Base-by-base conservation (phyloP, 37 sponge, comb jelly and placozoan genomes). In the Tethya wilhelma region DNA sequence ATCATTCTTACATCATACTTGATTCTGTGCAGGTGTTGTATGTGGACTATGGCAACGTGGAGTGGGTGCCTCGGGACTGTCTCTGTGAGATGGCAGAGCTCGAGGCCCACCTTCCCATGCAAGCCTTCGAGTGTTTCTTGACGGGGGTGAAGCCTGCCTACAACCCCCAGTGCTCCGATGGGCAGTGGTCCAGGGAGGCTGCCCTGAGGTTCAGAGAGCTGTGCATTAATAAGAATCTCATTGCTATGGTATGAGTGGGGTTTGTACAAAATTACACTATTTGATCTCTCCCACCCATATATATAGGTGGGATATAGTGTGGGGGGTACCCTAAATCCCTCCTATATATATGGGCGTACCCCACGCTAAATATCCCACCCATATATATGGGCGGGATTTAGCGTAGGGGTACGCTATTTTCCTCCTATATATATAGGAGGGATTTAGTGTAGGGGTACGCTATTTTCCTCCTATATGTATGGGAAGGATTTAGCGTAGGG, bases 31-130 rank as follows among this genome's bases (percentile, higher is more conserved):
- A 85, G 86, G 97, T 96, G 29, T 38, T 69, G 46, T 96, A 84
- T 80, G 66, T 96, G 11, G 97, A 96, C 82, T 96, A 90, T 58
- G 97, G 97, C 23, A 96, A 96, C 72, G 42, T 33, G 38, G 91
- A 93, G 64, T 23, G 43, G 11, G 83, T 96, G 17, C 66, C 82
- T 0, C 29, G 71, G 2, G 85, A 56, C 43, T 2, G 36, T 53
- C 82, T 96, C 29, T 75, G 77, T 42, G 36, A 84, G 32, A 65
- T 96, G 53, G 77, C 86, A n/a, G n/a, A 26, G 0, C 57, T 67
- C 0, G 65, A 81, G 20, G 63, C 59, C 14, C 12, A 58, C 3
- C 68, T 83, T 6, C 90, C 90, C 1, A 38, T 46, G 30, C 75
- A 90, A 82, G 91, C 94, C 0, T 70, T 93, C 46, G 96, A 96